Evolutionary conservation across 2,797 vertebrate genomes (phyloP), one percentile per base, ranked within the genome.

Genomic region (Pseudopleuronectes americanus): DNA sequence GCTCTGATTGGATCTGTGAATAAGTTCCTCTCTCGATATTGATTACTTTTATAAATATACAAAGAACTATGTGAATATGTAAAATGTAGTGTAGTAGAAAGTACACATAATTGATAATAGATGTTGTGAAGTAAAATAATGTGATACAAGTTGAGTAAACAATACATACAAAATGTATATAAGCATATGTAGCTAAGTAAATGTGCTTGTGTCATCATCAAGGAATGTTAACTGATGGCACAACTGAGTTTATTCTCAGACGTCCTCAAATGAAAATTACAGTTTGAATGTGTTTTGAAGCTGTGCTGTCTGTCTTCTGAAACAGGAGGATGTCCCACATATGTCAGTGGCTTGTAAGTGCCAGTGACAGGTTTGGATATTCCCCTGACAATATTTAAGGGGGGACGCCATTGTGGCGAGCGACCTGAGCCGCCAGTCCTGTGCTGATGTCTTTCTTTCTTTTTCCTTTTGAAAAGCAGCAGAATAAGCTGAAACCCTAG

Each of bases 401-500:
- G 82, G 14, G 77, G 55, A 76, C 59, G 24, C 61, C 76, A 87
- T 92, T 90, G 84, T 91, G 64, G 57, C 53, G 81, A 69, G 61
- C 77, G 90, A 91, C 89, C 89, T 85, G 81, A 90, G 83, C 85
- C 85, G 69, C 90, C 87, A 80, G 79, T 86, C 89, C 89, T 77
- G 64, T 92, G 92, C 93, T 91, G 93, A 94, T 92, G 91, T 94
- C 93, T 95, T 93, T 89, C 90, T 92, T 93, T 92, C 88, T 56
- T 85, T 90, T 83, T 85, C 77, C 76, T 83, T 90, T 89, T 92
- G 90, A 93, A 94, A 94, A 92, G 90, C 90, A 90, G 86, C 92
- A 94, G 93, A 94, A 94, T 94, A 92, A 91, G 91, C 93, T 93
- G 92, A 94, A 95, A 93, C 91, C 91, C 85, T 90, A 90, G 92